phyloP scores from a whole-genome alignment of 1,140 invertebrate genomes.

The Cryptotermes secundus region DNA sequence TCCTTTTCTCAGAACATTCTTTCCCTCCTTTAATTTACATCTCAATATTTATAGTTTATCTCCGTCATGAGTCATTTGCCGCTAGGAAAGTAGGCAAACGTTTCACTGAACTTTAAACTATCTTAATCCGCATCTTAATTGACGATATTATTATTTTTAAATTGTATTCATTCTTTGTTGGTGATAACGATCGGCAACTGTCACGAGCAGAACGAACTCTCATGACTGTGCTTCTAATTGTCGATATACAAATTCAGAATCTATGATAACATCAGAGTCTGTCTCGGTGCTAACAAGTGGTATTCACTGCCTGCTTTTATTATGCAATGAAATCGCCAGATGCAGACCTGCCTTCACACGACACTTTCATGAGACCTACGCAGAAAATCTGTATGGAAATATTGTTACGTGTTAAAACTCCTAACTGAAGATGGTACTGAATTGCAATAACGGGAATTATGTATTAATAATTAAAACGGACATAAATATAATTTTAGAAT shows the following conservation, averaged over 20 bases:
- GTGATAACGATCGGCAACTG: background rate
- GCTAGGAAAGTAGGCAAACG: background rate
- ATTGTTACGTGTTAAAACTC: too few relatives aligned
- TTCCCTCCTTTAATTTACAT: too few relatives aligned
- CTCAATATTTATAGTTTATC: background rate
- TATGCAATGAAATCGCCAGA: background rate
- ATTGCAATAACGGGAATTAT: too few relatives aligned
- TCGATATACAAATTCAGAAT: background rate
- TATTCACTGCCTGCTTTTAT: background rate
- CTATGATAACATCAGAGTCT: background rate
- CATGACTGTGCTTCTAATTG: background rate
- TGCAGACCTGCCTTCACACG: background rate
- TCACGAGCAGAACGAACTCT: background rate
- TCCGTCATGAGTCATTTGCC: background rate
- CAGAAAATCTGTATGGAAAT: too few relatives aligned
- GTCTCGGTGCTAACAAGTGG: background rate
- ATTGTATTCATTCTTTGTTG: background rate
- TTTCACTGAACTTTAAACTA: background rate
- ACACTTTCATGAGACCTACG: background rate
- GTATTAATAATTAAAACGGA: too few relatives aligned
- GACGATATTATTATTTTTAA: background rate
- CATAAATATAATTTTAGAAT: too few relatives aligned
- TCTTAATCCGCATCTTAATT: constrained; percentile 6
- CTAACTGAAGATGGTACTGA: too few relatives aligned
- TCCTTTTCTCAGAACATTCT: too few relatives aligned